These are phyloP conservation scores for Halcyon badia DNA, from an alignment of 2,797 vertebrate species.

Conservation along the genomic window DNA sequence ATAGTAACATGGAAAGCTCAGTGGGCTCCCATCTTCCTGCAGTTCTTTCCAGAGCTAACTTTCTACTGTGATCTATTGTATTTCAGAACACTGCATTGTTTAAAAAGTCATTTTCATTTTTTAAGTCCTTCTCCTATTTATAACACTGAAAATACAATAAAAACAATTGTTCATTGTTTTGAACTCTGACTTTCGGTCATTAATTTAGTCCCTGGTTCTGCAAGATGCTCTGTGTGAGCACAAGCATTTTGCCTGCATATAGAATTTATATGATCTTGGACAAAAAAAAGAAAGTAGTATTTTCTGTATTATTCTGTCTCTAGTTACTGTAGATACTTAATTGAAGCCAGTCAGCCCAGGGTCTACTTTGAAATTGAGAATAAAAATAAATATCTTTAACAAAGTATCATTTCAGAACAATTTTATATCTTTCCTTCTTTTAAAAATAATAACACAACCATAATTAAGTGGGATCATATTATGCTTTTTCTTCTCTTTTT, in stretches of 20 bases:
- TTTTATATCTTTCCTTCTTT: background rate
- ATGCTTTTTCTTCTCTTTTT: background rate
- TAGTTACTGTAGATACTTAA: background rate
- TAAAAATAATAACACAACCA: background rate
- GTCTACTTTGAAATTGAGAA: background rate
- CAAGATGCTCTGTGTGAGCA: background rate
- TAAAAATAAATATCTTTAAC: background rate
- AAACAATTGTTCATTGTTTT: slow-evolving; percentile 3
- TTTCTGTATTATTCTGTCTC: background rate
- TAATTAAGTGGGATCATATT: background rate
- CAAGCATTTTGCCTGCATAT: background rate
- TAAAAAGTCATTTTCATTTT: background rate
- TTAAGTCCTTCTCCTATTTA: background rate
- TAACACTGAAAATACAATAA: background rate
- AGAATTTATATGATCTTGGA: background rate
- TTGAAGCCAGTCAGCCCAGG: background rate
- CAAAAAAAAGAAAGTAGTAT: background rate
- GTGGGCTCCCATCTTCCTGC: background rate
- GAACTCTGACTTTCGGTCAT: background rate
- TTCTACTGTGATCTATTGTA: background rate
- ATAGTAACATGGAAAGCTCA: background rate
- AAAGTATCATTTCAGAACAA: background rate
- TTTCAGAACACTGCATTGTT: background rate
- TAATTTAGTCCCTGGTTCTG: background rate
- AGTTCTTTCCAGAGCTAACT: background rate